Evolutionary conservation across 2,113 vertebrate genomes (phyloP).

Genomic region (Loxodonta africana): DNA sequence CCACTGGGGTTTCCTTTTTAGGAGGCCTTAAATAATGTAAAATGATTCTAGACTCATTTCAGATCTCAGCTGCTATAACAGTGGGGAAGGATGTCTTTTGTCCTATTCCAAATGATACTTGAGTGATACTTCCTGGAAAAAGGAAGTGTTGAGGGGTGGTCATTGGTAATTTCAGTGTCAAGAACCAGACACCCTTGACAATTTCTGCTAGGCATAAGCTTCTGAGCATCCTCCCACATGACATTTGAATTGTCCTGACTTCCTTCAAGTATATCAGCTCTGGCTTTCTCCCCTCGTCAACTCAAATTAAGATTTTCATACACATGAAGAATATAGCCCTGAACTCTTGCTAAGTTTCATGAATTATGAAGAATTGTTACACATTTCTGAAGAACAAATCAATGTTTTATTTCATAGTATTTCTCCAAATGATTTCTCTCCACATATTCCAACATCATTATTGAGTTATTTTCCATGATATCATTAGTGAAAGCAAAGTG

Average conservation of each 20-base stretch:
- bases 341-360: background rate
- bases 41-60: background rate
- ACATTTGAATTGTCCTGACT: background rate
- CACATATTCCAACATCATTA: background rate
- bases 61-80: background rate
- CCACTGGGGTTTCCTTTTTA: too few relatives aligned
- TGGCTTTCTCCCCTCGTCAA: background rate
- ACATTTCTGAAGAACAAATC: background rate
- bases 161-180: background rate
- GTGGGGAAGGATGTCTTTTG: background rate
- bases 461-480: background rate
- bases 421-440: background rate
- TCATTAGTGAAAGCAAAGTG: background rate
- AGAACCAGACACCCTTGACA: background rate
- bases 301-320: background rate
- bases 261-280: background rate
- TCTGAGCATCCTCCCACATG: background rate
- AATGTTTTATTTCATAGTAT: background rate
- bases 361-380: background rate
- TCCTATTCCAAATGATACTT: background rate
- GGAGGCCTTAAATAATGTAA: background rate
- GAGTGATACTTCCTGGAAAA: background rate
- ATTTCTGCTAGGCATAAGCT: background rate
- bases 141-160: background rate
- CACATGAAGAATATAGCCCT: background rate